Evolutionary conservation across 2,113 vertebrate species (phyloP).

Genomic region (Rhynchopsitta pachyrhyncha): DNA sequence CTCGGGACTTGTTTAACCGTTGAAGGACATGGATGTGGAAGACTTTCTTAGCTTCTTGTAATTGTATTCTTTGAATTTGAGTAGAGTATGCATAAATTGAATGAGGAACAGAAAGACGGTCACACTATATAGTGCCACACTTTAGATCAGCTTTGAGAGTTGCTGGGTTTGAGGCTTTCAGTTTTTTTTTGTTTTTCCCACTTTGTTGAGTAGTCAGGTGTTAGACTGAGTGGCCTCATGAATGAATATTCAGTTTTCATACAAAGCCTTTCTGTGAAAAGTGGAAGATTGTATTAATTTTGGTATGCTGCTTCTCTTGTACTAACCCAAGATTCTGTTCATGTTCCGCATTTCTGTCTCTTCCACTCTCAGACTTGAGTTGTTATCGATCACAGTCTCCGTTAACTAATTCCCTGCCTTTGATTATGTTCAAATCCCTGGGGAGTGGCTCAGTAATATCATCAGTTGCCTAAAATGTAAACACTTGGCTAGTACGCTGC

Average conservation of each 20-base stretch:
- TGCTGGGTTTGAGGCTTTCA: neutral
- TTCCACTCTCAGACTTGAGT: neutral
- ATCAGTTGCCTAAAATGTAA: neutral
- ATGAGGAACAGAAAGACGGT: neutral
- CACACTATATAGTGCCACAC: neutral
- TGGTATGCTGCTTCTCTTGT: neutral
- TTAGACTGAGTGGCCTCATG: neutral
- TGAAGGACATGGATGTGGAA: neutral
- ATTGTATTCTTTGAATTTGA: neutral
- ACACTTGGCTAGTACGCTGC: neutral
- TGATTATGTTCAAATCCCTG: neutral
- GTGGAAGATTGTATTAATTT: neutral
- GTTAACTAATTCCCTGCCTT: neutral
- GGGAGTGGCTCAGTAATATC: neutral
- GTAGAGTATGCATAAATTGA: neutral
- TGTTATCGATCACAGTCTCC: neutral
- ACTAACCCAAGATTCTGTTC: neutral
- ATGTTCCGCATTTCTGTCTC: neutral
- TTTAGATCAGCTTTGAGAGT: neutral
- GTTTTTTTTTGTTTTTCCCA: neutral
- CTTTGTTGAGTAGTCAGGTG: neutral
- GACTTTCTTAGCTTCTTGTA: neutral
- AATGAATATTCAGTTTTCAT: neutral
- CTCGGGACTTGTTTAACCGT: rapidly evolving
- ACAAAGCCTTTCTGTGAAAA: neutral